Evolutionary conservation across 2,888 invertebrate genomes (phyloP), one percentile per base, ranked within the genome.

Genomic region (Chrysolina americana): DNA sequence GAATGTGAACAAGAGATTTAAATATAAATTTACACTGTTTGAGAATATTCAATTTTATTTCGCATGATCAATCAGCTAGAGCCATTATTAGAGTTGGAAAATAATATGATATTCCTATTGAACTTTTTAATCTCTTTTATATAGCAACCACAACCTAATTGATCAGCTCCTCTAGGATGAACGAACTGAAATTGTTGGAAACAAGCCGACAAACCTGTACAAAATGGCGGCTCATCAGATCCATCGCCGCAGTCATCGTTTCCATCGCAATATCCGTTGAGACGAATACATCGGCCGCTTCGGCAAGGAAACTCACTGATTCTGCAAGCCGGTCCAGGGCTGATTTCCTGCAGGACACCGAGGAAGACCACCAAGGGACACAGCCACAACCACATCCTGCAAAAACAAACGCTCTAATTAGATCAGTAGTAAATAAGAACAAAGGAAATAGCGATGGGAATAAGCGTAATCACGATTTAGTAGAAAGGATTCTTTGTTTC

Each of bases 241-340:
- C 92, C 91, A 89, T 96, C 96, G 41, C 94, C 93, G 88, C 96
- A 96, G 88, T 96, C 95, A 89, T 94, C 92, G 82, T 89, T 89
- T 73, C 95, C 95, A 88, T 96, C 95, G 89, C 96, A 96, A 88
- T 94, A 96, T 82, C 93, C 93, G 89, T 96, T 96, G 78, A 95
- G 91, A 28, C 95, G 93, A 86, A 96, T 93, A 89, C 96, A 96
- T 82, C 91, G 90, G 73, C 92, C 92, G 83, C 92, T 92, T 78
- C 92, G 91, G 88, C 95, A 95, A 47, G 92, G 91, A 87, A 93
- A 93, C 88, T 95, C 94, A 80, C 94, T 94, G 82, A 95, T 92
- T 85, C 94, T 92, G 88, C 96, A 96, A 83, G 92, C 91, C 75
- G 89, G 89, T 80, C 89, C 89, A 75, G 89, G 87, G 81, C 83